Evolutionary conservation across 2,113 vertebrate species (phyloP), one percentile per base, ranked within the genome.

Genomic region (Symphodus melops): DNA sequence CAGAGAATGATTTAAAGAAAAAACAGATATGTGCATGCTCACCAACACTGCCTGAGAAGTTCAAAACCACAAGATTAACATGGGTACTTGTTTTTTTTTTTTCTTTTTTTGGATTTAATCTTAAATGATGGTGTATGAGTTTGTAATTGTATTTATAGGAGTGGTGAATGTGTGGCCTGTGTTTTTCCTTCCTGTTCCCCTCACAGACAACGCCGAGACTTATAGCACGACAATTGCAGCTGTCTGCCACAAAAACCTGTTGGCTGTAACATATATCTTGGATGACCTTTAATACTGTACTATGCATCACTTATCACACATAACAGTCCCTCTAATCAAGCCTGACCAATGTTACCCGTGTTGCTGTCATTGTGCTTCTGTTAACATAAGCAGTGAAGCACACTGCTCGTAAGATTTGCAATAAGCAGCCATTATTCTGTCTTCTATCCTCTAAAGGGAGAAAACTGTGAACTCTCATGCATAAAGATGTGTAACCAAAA

Each of bases 391-490:
- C 87, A 64, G 80, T 87, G 76, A 59, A 52, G 58, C 17, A 0
- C 66, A 82, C 81, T 81, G 82, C 83, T 82, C 68, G 77, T 76
- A 66, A 83, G 77, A 79, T 86, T 89, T 76, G 92, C 91, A 93
- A 94, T 92, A 92, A 93, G 81, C 83, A 78, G 62, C 72, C 77
- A 78, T 86, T 68, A n/a, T 63, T 81, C 71, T 75, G 75, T 76
- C 79, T 69, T 66, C 63, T 68, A 46, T 90, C 82, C 83, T 83
- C 74, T 82, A 71, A 88, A 86, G 84, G 85, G 86, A 90, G 86
- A 89, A 89, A 86, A 93, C 90, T 91, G 91, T 92, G 91, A 92
- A 84, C 75, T 75, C 37, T 86, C 74, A 59, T 85, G 71, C 71
- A 71, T 67, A 79, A 46, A 21, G 60, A 90, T 75, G 54, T 59